These are phyloP conservation scores for Hetaerina titia DNA, from an alignment of 2,888 invertebrate genomes.

Conservation along the genomic window DNA sequence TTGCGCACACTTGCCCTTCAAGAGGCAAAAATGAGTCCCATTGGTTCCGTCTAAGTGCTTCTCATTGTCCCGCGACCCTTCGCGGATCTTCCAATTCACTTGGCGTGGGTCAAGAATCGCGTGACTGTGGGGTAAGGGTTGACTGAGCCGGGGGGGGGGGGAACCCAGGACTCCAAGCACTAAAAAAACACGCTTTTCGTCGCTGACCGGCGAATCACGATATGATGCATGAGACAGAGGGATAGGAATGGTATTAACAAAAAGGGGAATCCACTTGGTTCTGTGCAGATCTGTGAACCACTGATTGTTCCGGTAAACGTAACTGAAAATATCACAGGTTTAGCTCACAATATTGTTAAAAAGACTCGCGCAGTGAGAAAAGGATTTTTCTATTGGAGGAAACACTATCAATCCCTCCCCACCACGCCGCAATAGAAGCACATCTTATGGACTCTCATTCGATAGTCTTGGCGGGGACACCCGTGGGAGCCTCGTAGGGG, in stretches of 20 bases:
- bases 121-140: not conserved
- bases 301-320: not conserved
- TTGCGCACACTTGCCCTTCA: not conserved
- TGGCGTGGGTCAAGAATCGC: not conserved
- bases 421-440: not conserved
- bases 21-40: not conserved
- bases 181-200: not conserved
- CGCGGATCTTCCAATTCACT: not conserved
- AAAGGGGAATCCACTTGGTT: not conserved
- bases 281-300: not conserved
- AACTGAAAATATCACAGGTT: slow-evolving; percentile 25
- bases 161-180: not conserved
- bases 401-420: not conserved
- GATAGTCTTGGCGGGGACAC: not conserved
- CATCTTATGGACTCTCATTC: not conserved
- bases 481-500: not conserved
- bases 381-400: not conserved
- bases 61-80: not conserved
- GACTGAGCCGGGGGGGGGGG: not conserved
- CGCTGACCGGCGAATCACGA: not conserved
- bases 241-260: not conserved
- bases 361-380: not conserved
- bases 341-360: not conserved
- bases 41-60: not conserved
- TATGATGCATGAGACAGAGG: not conserved